Conservation (phyloP, 2,797 vertebrate species). For the Sebastes hopkinsi region DNA sequence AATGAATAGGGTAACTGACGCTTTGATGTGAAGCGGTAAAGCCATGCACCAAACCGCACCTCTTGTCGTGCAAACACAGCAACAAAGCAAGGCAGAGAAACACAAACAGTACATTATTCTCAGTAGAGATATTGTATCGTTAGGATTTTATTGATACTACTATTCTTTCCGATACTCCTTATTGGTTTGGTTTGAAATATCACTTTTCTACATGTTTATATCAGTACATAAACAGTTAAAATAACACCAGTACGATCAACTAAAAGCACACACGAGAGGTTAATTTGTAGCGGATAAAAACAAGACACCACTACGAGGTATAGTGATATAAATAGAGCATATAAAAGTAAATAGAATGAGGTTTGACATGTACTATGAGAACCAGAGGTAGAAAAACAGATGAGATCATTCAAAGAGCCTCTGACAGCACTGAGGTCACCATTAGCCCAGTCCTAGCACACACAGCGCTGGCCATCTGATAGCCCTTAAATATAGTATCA, state of each 20-base stretch:
- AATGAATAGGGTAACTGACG: background rate
- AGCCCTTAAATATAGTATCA: conserved; percentile 42
- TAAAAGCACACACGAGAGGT: background rate
- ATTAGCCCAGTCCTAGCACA: conserved; percentile 15
- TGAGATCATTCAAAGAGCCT: conserved; percentile 48
- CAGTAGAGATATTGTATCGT: too few relatives aligned
- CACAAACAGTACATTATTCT: too few relatives aligned
- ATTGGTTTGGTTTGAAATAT: too few relatives aligned
- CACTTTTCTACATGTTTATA: too few relatives aligned
- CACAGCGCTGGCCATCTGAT: conserved; percentile 35
- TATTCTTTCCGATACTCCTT: too few relatives aligned
- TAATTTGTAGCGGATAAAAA: background rate
- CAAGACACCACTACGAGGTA: background rate
- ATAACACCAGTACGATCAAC: background rate
- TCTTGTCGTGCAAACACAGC: background rate
- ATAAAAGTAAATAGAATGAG: background rate
- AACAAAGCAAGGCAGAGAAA: background rate
- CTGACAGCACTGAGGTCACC: conserved; percentile 37
- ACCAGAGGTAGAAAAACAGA: conserved; percentile 42
- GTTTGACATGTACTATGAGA: background rate
- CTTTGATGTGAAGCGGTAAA: background rate
- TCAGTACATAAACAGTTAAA: too few relatives aligned
- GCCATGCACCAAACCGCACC: background rate
- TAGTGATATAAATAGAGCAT: background rate
- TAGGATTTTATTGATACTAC: too few relatives aligned